Percentiles rank a stretch among this genome's conserved stretches.
phyloP scores from a whole-genome alignment of 2,113 vertebrate species.

The Indri indri region DNA sequence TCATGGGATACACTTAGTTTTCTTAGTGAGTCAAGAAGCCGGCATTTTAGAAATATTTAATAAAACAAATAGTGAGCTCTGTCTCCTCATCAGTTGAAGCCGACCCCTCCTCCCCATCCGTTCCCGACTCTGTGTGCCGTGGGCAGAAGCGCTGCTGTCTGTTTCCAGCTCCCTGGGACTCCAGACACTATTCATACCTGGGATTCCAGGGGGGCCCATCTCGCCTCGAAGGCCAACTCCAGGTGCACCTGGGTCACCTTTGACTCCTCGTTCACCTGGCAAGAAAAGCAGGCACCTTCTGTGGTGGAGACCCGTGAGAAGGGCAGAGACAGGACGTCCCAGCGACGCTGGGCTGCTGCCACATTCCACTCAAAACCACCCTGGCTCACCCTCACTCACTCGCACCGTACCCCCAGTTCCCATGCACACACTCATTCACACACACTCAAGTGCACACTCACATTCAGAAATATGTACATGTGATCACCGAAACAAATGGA shows the following conservation, averaged over 20 bases:
- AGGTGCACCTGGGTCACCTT: constrained; percentile 91
- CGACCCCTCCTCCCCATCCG: rapidly evolving
- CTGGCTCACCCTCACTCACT: rapidly evolving
- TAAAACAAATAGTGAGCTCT: rapidly evolving
- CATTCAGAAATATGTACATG: background rate
- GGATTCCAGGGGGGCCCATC: constrained; percentile 89
- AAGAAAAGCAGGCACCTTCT: background rate
- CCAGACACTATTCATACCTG: constrained; percentile 84
- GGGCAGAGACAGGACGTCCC: background rate
- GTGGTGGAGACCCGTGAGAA: rapidly evolving
- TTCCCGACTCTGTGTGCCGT: rapidly evolving
- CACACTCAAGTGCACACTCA: background rate
- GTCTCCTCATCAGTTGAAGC: background rate
- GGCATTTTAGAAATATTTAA: background rate
- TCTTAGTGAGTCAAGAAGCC: background rate
- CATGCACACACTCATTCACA: background rate
- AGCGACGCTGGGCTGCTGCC: rapidly evolving
- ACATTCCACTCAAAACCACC: rapidly evolving
- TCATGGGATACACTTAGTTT: background rate
- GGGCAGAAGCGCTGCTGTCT: too few relatives aligned
- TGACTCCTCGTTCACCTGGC: constrained; percentile 93
- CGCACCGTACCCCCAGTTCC: background rate
- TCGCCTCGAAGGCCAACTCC: constrained; percentile 95
- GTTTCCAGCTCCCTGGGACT: rapidly evolving
- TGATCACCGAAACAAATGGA: too few relatives aligned